Percentiles rank a stretch among this genome's conserved stretches.
phyloP scores from a whole-genome alignment of 2,797 vertebrate species.

The Syngnathus acus region DNA sequence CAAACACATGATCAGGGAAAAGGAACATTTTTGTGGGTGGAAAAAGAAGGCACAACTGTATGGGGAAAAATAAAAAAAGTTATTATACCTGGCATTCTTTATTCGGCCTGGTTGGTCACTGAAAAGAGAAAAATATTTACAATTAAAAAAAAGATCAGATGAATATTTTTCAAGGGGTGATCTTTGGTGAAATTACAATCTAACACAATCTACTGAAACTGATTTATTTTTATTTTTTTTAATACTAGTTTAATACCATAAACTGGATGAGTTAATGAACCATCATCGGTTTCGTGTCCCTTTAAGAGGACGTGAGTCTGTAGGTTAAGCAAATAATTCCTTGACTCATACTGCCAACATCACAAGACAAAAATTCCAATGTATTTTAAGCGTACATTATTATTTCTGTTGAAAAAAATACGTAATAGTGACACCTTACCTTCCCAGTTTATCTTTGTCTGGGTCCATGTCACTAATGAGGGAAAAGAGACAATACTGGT shows the following conservation, averaged over 20 bases:
- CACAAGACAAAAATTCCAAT: not conserved
- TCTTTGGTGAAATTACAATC: not conserved
- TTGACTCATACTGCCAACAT: not conserved
- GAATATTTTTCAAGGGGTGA: not conserved
- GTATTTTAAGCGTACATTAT: not conserved
- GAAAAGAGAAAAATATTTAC: conserved; percentile 46
- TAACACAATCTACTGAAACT: not conserved
- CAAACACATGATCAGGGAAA: not conserved
- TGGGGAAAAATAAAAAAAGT: not conserved
- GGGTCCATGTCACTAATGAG: conserved; percentile 89
- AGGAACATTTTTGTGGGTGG: not conserved
- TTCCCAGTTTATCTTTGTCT: conserved; percentile 93
- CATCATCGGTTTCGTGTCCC: too few species aligned
- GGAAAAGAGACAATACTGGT: conserved; percentile 1
- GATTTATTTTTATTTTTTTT: too few species aligned
- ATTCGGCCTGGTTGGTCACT: conserved; percentile 91
- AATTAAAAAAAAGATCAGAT: not conserved
- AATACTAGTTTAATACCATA: too few species aligned
- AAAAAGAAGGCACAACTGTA: not conserved
- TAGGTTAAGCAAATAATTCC: not conserved
- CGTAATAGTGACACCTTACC: conserved; percentile 66
- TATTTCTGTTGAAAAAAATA: not conserved
- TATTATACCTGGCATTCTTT: conserved; percentile 89
- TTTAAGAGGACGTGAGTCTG: not conserved
- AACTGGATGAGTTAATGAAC: too few species aligned